phyloP scores from a whole-genome alignment of 2,113 vertebrate genomes.

The Tichodroma muraria region DNA sequence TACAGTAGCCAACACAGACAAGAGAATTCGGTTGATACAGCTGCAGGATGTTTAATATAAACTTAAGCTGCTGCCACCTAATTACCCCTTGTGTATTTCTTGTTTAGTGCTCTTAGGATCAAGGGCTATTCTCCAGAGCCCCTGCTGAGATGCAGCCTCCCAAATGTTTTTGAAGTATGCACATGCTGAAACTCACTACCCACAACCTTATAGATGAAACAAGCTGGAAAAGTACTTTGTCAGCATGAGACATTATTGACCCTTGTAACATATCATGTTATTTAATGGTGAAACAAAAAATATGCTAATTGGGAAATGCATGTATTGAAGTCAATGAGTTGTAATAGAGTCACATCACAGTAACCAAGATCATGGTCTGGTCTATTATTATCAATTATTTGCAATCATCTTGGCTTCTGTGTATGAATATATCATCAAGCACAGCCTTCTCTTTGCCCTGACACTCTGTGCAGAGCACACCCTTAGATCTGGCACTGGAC shows the following conservation, averaged over 20 bases:
- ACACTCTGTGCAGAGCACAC: background rate
- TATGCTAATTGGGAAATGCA: background rate
- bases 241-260: background rate
- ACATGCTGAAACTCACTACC: background rate
- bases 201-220: background rate
- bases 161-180: background rate
- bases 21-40: constrained; percentile 13
- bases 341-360: background rate
- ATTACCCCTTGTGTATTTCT: constrained; percentile 24
- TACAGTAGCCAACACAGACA: background rate
- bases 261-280: background rate
- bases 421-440: background rate
- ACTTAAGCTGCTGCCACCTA: constrained; percentile 22
- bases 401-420: background rate
- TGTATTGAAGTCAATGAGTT: background rate
- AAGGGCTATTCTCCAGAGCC: constrained; percentile 26
- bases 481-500: background rate
- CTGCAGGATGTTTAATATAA: constrained; percentile 41
- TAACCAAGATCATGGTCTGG: background rate
- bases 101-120: constrained; percentile 39
- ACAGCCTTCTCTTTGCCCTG: background rate
- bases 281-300: background rate
- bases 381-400: background rate
- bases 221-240: constrained; percentile 1
- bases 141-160: constrained; percentile 32